These are phyloP conservation scores for Thalassaphorura encarpata DNA, from an alignment of 1,140 invertebrate genomes.

Conservation along the genomic window DNA sequence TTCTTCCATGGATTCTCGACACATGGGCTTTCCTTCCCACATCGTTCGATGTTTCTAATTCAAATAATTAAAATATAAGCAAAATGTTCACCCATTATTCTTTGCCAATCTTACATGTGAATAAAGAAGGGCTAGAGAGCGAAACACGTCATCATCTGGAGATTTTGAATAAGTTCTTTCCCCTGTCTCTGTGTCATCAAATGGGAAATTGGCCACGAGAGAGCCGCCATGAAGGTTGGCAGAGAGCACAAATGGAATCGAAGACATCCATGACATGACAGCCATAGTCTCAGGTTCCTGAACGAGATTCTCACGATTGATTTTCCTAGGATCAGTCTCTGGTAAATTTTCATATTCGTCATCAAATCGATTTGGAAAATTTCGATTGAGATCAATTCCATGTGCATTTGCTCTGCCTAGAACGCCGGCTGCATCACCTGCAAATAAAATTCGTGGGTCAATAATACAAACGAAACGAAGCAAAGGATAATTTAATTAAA, in stretches of 20 bases:
- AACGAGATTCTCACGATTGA: slow-evolving; percentile 47
- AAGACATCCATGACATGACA: slow-evolving; percentile 81
- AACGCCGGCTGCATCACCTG: slow-evolving; percentile 54
- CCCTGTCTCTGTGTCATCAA: slow-evolving; percentile 55
- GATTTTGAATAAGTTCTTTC: slow-evolving; percentile 39
- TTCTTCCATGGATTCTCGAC: slow-evolving; percentile 51
- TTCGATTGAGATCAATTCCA: slow-evolving; percentile 82
- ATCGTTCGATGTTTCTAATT: slow-evolving; percentile 68
- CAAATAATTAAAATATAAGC: slow-evolving; percentile 27
- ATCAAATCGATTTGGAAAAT: slow-evolving; percentile 87
- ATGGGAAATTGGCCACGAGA: slow-evolving; percentile 89
- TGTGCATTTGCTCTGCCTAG: slow-evolving; percentile 71
- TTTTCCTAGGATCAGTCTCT: slow-evolving; percentile 6
- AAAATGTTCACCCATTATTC: background rate
- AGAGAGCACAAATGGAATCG: slow-evolving; percentile 85
- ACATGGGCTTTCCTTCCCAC: slow-evolving; percentile 64
- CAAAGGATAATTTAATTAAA: background rate
- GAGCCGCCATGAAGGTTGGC: slow-evolving; percentile 94
- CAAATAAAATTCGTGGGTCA: slow-evolving; percentile 30
- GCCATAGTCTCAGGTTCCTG: slow-evolving; percentile 77
- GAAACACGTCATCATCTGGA: slow-evolving; percentile 78
- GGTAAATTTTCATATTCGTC: slow-evolving; percentile 1
- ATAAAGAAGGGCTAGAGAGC: slow-evolving; percentile 69
- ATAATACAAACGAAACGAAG: background rate
- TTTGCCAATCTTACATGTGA: slow-evolving; percentile 50